Conservation (phyloP, 2,113 vertebrate genomes). For the Phaethon lepturus region DNA sequence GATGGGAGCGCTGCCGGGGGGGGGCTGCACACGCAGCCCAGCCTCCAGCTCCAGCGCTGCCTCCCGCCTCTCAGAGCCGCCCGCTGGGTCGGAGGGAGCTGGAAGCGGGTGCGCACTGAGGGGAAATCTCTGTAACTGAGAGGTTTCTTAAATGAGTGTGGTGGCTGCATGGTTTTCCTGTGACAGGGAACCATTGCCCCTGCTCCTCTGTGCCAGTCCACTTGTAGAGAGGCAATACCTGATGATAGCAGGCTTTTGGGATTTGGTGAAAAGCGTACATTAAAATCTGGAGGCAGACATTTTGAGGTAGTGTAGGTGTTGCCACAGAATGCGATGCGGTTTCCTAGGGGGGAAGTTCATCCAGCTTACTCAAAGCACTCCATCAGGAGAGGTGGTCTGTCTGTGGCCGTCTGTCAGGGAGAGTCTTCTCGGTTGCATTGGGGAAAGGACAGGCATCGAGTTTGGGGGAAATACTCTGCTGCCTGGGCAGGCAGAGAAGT, state of each 20-base stretch:
- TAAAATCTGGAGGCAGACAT: accelerated
- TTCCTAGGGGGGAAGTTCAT: accelerated
- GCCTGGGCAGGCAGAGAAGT: too few relatives aligned
- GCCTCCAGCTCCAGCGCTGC: accelerated
- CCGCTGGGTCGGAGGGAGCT: not conserved
- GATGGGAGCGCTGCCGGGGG: not conserved
- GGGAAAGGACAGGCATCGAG: accelerated
- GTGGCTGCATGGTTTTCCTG: too few relatives aligned
- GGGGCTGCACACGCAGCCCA: accelerated
- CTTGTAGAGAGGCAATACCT: too few relatives aligned
- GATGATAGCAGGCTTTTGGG: accelerated
- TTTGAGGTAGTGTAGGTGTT: accelerated
- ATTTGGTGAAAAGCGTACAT: accelerated
- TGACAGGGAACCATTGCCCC: not conserved
- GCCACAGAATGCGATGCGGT: not conserved
- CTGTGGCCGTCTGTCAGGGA: accelerated
- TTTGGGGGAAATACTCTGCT: not conserved
- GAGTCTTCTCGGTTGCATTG: accelerated
- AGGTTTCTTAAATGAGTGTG: not conserved
- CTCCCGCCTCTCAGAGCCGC: too few relatives aligned
- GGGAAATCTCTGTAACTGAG: not conserved
- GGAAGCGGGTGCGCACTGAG: not conserved
- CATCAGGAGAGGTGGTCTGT: accelerated
- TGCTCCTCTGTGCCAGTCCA: too few relatives aligned
- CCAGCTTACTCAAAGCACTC: accelerated